Percentiles rank a stretch among this genome's conserved stretches.
Evolutionary conservation across 2,113 vertebrate genomes (phyloP).

Genomic region (Herpetotheres cachinnans): DNA sequence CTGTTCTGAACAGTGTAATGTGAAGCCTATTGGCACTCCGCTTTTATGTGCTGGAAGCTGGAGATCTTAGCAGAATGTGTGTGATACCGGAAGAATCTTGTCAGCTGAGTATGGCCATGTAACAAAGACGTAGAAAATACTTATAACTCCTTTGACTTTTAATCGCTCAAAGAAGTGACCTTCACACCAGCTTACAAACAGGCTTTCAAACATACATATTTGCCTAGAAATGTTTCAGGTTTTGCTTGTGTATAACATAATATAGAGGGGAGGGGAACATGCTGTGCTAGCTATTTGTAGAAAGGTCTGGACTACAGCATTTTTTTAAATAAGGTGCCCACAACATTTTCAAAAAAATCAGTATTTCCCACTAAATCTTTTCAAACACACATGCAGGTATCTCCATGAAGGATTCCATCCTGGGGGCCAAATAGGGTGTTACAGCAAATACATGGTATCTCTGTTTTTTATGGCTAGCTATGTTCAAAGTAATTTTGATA

Average conservation of each 20-base stretch:
- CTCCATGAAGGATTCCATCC: not conserved
- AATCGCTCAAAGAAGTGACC: not conserved
- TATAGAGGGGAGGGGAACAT: not conserved
- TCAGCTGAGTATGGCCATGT: not conserved
- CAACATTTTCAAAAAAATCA: not conserved
- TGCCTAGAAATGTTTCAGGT: not conserved
- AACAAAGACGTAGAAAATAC: not conserved
- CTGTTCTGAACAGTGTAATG: not conserved
- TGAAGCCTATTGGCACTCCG: not conserved
- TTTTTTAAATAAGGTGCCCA: not conserved
- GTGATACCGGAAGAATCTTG: not conserved
- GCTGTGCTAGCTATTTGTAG: not conserved
- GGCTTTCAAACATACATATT: not conserved
- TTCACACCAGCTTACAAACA: not conserved
- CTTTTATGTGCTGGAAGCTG: not conserved
- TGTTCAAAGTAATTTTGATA: not conserved
- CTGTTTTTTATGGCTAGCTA: not conserved
- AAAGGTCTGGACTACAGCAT: not conserved
- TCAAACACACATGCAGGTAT: not conserved
- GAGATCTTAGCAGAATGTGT: not conserved
- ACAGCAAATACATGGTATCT: not conserved
- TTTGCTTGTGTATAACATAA: not conserved
- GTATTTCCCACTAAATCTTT: not conserved
- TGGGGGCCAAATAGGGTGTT: not conserved
- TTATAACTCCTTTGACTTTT: not conserved